Percentiles rank a stretch among this genome's conserved stretches.
phyloP scores from a whole-genome alignment of 2,888 invertebrate genomes.

The Autographa gamma region DNA sequence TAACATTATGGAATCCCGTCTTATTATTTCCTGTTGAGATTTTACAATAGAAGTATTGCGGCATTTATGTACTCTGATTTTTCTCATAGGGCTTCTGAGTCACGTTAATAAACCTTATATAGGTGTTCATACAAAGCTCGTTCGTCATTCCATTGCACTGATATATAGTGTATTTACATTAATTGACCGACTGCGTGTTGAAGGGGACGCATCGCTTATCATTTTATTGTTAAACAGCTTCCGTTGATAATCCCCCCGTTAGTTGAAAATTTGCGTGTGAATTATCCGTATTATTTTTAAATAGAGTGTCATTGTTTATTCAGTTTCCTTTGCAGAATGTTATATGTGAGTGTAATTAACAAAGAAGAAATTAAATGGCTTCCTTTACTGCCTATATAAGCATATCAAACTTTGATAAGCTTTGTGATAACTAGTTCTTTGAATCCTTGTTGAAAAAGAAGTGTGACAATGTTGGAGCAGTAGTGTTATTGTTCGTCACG shows the following conservation, averaged over 20 bases:
- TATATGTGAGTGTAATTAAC: neutral
- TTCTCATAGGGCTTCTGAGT: constrained; percentile 41
- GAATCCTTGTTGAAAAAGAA: neutral
- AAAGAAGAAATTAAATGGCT: neutral
- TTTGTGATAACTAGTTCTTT: neutral
- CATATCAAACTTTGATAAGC: neutral
- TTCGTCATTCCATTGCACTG: constrained; percentile 42
- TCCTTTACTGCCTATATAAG: neutral
- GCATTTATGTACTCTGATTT: constrained; percentile 26
- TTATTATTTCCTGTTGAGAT: constrained; percentile 8
- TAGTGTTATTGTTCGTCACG: constrained; percentile 14
- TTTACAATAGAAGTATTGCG: constrained; percentile 7
- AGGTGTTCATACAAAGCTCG: constrained; percentile 20
- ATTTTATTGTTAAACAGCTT: constrained; percentile 33
- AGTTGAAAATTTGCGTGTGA: constrained; percentile 44
- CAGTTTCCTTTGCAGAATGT: neutral
- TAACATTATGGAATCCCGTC: constrained; percentile 8
- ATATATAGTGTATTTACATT: constrained; percentile 45
- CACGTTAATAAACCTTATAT: constrained; percentile 35
- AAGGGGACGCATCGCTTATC: constrained; percentile 50
- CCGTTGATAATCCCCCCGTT: constrained; percentile 41
- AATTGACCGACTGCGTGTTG: constrained; percentile 44
- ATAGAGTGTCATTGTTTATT: constrained; percentile 2
- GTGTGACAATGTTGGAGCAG: constrained; percentile 1
- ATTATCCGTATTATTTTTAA: constrained; percentile 1